Conservation (phyloP, 2,888 invertebrate species). For the Scaeva pyrastri region DNA sequence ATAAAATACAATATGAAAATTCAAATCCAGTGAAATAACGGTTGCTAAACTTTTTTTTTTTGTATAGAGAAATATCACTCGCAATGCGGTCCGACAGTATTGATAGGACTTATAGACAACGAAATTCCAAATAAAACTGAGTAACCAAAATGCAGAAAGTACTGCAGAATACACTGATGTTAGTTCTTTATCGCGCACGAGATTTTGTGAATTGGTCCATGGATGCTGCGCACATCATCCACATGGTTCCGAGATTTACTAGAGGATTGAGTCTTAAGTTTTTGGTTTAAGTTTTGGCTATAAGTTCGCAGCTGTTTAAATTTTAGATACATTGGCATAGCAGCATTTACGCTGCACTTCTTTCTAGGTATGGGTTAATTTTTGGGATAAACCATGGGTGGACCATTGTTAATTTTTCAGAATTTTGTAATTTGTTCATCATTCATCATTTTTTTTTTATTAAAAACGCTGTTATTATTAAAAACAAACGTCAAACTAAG, state of each 20-base stretch:
- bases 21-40: constrained; percentile 66
- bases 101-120: constrained; percentile 43
- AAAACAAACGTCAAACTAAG: too few relatives aligned
- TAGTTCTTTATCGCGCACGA: constrained; percentile 54
- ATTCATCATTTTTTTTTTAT: too few relatives aligned
- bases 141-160: constrained; percentile 11
- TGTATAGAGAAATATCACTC: constrained; percentile 27
- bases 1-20: constrained; percentile 43
- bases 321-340: background rate
- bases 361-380: constrained; percentile 22
- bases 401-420: too few relatives aligned
- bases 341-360: background rate
- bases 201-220: constrained; percentile 8
- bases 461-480: too few relatives aligned
- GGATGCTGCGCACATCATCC: constrained; percentile 67
- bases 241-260: constrained; percentile 55
- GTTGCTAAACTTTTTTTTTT: constrained; percentile 17
- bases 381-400: background rate
- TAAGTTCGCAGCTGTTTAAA: background rate
- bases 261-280: background rate
- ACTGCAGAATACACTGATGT: constrained; percentile 48
- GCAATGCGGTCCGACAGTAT: constrained; percentile 15
- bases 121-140: constrained; percentile 64
- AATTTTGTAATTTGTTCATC: too few relatives aligned
- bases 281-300: background rate